These are phyloP conservation scores for Tragelaphus strepsiceros DNA, from an alignment of 2,113 vertebrate genomes.

Conservation along the genomic window DNA sequence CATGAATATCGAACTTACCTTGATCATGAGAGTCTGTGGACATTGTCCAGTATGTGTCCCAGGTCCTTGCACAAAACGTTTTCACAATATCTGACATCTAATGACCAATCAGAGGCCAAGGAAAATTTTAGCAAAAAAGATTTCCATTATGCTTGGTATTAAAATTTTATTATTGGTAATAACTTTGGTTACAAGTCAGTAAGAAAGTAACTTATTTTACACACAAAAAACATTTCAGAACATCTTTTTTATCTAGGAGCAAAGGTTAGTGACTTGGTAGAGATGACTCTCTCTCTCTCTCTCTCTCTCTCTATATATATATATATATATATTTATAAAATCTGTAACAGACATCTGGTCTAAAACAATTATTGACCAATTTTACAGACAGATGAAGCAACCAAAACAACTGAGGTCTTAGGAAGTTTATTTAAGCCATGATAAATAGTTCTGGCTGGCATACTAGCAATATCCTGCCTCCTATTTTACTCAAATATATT, in stretches of 20 bases:
- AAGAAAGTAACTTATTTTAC: background rate
- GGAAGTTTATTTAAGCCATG: constrained; percentile 2
- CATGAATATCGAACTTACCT: background rate
- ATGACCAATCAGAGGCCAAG: background rate
- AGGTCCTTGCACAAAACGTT: background rate
- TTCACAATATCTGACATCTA: background rate
- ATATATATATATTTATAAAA: background rate
- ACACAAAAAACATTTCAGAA: background rate
- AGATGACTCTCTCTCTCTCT: background rate
- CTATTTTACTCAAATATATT: background rate
- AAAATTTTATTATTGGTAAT: background rate
- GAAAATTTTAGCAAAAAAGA: background rate
- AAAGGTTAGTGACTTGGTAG: background rate
- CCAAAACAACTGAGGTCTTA: background rate
- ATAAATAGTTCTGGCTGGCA: background rate
- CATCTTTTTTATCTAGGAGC: background rate
- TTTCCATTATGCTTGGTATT: background rate
- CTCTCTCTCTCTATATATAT: background rate
- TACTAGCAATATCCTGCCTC: background rate
- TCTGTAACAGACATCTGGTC: background rate
- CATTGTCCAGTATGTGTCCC: background rate
- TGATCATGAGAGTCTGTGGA: background rate
- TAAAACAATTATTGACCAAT: background rate
- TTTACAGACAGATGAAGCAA: background rate
- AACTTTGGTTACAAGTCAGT: background rate